Conservation (phyloP, 2,888 invertebrate genomes). For the Hydrotaea diabolus region DNA sequence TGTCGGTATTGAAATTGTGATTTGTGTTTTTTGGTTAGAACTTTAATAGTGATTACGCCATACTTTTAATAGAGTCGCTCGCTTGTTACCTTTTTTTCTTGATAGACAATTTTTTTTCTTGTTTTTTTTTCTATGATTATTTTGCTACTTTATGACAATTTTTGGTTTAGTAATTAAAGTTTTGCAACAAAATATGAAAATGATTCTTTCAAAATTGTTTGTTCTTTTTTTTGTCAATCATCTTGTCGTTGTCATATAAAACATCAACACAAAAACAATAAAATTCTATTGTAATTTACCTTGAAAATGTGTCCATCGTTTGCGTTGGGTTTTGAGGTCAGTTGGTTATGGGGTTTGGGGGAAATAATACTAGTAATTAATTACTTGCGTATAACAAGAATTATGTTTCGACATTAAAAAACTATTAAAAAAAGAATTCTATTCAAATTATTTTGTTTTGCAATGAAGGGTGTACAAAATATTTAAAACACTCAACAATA, state of each 20-base stretch:
- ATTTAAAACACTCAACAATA: no score
- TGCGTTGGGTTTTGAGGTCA: constrained; percentile 4
- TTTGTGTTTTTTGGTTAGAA: constrained; percentile 52
- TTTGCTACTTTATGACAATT: constrained; percentile 36
- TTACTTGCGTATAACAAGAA: no score
- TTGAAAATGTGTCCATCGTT: background rate
- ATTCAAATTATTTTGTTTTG: no score
- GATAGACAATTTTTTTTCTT: constrained; percentile 44
- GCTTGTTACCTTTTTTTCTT: constrained; percentile 41
- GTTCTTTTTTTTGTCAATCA: background rate
- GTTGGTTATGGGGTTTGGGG: background rate
- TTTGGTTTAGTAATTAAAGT: constrained; percentile 48
- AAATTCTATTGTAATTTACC: constrained; percentile 24
- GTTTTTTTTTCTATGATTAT: no score
- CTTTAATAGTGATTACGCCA: constrained; percentile 55
- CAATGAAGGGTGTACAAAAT: no score
- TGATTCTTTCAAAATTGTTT: constrained; percentile 12
- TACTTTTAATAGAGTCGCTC: constrained; percentile 47
- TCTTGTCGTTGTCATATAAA: background rate
- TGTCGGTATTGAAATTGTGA: constrained; percentile 17
- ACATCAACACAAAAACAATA: background rate
- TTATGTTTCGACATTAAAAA: no score
- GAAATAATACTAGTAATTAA: no score
- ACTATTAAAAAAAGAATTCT: no score
- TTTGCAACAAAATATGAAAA: constrained; percentile 43